Evolutionary conservation across 2,113 vertebrate genomes (phyloP).

Genomic region (Tringa solitaria): DNA sequence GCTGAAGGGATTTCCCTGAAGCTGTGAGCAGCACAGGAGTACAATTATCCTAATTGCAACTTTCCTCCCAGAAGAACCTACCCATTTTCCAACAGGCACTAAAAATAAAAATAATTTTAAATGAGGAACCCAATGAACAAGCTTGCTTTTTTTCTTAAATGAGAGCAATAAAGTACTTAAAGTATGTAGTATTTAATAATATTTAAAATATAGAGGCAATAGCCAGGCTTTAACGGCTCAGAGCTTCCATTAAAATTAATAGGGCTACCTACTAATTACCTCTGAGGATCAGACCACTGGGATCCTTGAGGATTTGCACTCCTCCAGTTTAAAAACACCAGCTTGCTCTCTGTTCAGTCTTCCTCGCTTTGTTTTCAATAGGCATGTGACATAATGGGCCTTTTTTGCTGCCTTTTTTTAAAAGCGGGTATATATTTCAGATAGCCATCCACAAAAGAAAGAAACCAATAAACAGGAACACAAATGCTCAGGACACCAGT

Average conservation of each 20-base stretch:
- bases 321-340: background rate
- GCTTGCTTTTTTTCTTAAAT: background rate
- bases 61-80: background rate
- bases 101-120: slow-evolving; percentile 18
- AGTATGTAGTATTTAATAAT: slow-evolving; percentile 46
- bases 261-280: slow-evolving; percentile 57
- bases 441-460: background rate
- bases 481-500: accelerated
- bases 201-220: slow-evolving; percentile 45
- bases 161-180: slow-evolving; percentile 17
- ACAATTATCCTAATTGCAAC: slow-evolving; percentile 19
- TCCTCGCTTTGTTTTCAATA: background rate
- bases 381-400: background rate
- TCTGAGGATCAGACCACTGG: slow-evolving; percentile 27
- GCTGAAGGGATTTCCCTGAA: background rate
- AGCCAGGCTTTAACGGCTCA: slow-evolving; percentile 35
- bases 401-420: background rate
- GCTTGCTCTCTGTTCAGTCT: background rate
- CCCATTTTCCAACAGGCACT: background rate
- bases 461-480: background rate
- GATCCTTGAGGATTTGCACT: slow-evolving; percentile 43
- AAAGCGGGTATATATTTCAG: background rate
- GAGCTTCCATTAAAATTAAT: slow-evolving; percentile 59
- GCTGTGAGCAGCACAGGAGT: background rate
- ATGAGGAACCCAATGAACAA: background rate